These are phyloP conservation scores for Podarcis raffonei DNA, from an alignment of 2,113 vertebrate species.

Conservation along the genomic window DNA sequence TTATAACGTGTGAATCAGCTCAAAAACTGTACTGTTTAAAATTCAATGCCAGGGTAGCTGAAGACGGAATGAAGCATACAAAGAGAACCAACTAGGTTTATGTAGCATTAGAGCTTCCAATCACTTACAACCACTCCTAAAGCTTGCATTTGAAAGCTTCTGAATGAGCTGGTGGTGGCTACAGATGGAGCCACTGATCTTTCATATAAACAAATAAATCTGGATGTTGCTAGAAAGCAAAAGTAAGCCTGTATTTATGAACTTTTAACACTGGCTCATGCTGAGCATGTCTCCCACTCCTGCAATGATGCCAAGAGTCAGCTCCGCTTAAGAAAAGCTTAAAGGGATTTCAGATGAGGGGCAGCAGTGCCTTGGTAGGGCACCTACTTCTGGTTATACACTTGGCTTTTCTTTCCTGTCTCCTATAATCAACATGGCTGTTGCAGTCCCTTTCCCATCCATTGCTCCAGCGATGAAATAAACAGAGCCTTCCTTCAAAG, in stretches of 20 bases:
- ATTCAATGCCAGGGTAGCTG: neutral
- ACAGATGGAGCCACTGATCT: neutral
- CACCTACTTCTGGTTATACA: conserved; percentile 19
- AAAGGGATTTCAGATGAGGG: neutral
- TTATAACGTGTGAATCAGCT: neutral
- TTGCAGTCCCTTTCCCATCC: neutral
- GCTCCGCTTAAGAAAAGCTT: neutral
- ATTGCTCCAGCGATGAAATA: neutral
- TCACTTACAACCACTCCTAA: conserved; percentile 26
- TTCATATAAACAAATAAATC: conserved; percentile 20
- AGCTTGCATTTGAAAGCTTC: neutral
- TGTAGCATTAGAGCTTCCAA: conserved; percentile 40
- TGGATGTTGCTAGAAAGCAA: conserved; percentile 12
- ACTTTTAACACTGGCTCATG: neutral
- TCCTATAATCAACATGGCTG: neutral
- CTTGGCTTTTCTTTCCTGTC: neutral
- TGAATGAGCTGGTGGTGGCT: conserved; percentile 20
- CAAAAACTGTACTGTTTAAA: conserved; percentile 31
- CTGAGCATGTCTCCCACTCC: neutral
- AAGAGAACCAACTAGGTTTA: conserved; percentile 13
- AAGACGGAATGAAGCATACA: neutral
- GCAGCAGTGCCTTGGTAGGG: neutral
- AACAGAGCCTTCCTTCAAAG: neutral
- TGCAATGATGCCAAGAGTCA: conserved; percentile 1
- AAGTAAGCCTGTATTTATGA: neutral